Evolutionary conservation across 1,140 invertebrate genomes (phyloP), one percentile per base, ranked within the genome.

Genomic region (Drosophila nebulosa): DNA sequence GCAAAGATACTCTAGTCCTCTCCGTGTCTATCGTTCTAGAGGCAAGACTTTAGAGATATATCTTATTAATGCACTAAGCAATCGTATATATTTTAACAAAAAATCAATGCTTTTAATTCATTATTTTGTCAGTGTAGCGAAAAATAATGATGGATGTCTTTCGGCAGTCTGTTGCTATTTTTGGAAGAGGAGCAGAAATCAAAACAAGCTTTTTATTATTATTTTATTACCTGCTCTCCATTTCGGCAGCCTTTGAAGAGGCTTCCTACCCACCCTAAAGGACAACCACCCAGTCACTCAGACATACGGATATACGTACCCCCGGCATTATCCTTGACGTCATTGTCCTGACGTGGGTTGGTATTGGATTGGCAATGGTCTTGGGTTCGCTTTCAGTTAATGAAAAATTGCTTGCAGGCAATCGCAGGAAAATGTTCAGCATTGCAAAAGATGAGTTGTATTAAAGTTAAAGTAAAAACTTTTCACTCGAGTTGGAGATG

Each of bases 381-480:
- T 12, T 32, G 30, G 4, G 36, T 60, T 55, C 57, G 30, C 73
- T 86, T 64, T 69, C 86, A 85, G 81, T 70, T 85, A 85, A 85
- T 85, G 78, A 85, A 85, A 85, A 86, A 73, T 81, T 52, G 81
- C 80, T 85, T 65, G 64, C 81, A 81, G 80, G 65, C 73, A 80
- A 12, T 21, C 21, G 65, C 32, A 51, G 55, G 55, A 61, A 60
- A 30, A 24, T 9, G 27, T 10, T 30, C 10, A 39, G 27, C 2
- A 21, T 4, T 1, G 12, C 30, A 9, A 24, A 39, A 9, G 10
- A 14, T 14, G 12, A 35, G 2, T 42, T 5, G 12, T 18, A 14
- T 9, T 27, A 12, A 10, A 30, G 1, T 46, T 46, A 42, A 42
- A 32, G 65, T 10, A 10, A 46, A 21, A 53, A 1, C 21, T n/a